Conservation (phyloP, 1,140 invertebrate genomes). For the Bombus breviceps region DNA sequence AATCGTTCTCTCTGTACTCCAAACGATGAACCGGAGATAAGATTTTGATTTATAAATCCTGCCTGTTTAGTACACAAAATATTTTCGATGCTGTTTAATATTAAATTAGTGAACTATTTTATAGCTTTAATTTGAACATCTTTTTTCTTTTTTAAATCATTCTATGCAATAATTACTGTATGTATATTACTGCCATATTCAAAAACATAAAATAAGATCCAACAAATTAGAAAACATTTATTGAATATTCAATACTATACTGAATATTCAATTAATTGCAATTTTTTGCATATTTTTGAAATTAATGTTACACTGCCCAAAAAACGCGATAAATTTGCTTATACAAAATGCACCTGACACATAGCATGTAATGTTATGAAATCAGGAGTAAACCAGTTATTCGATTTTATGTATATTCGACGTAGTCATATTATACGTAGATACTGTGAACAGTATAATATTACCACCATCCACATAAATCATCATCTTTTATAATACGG, state of each 20-base stretch:
- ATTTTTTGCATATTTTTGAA: neutral
- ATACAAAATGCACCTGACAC: neutral
- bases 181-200: neutral
- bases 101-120: neutral
- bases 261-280: neutral
- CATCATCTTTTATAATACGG: neutral
- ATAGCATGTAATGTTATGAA: conserved; percentile 21
- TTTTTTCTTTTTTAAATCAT: neutral
- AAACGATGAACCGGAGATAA: neutral
- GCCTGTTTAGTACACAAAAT: neutral
- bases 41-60: neutral
- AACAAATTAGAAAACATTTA: neutral
- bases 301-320: neutral
- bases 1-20: neutral
- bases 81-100: neutral
- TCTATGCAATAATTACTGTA: neutral
- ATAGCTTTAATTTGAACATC: neutral
- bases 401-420: conserved; percentile 1
- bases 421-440: neutral
- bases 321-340: neutral
- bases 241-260: neutral
- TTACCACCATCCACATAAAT: conserved; percentile 19
- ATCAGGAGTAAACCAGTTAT: conserved; percentile 13
- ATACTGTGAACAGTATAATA: conserved; percentile 19
- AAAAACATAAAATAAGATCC: neutral